Evolutionary conservation across 2,797 vertebrate genomes (phyloP), one percentile per base, ranked within the genome.

Genomic region (Sebastes oblongus): DNA sequence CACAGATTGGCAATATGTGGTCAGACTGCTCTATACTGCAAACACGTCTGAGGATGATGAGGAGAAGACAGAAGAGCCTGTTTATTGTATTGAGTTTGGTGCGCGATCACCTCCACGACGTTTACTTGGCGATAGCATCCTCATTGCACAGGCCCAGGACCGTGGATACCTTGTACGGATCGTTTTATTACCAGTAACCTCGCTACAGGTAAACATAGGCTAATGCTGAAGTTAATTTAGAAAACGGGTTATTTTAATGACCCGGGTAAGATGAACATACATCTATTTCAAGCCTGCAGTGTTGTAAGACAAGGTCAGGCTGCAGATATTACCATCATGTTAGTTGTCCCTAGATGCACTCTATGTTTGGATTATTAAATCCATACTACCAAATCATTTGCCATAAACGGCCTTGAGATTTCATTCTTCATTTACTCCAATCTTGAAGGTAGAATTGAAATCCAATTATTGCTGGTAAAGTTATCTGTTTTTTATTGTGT

Each of bases 271-370:
- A 80, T 88, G 30, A 80, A 78, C 46, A 62, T 52, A 42, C 59
- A 52, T 84, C 62, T 86, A 76, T 87, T 84, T 72, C 78, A 83
- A 89, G 34, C 22, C 60, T 27, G 5, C 42, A 64, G 46, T 20
- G 54, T 78, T 70, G 61, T 70, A 52, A 75, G 24, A 34, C 50
- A 80, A 84, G 77, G 72, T 68, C 81, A 80, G 61, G 46, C 30
- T 52, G 52, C 54, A 22, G 62, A 56, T 52, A 76, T 78, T 59
- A 72, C 50, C 67, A 18, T 42, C 34, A 42, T 74, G 66, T 69
- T 55, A 8, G n/a, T 18, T 32, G 42, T 67, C 66, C 66, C 6
- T 2, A 22, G 36, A 25, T 81, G 29, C 46, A 36, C 50, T 59
- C 16, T 56, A 34, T 56, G 39, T 75, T 65, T 77, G 16, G 24